Evolutionary conservation across 2,888 invertebrate species (phyloP), one percentile per base, ranked within the genome.

Genomic region (Apodemia mormo): DNA sequence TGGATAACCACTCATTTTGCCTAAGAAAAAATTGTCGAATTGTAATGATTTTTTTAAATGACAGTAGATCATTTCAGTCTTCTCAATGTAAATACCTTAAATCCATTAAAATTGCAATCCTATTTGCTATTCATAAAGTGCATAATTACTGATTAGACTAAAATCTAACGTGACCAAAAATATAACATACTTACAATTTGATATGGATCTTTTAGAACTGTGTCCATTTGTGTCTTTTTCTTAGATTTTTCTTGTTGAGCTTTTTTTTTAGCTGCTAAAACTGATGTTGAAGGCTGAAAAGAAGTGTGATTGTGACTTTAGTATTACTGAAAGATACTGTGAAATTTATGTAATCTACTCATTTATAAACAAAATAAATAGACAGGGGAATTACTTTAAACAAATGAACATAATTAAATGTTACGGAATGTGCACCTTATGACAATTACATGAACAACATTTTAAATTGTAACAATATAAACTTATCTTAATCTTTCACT

Each of bases 241-340:
- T 94, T 95, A 3, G 14, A 61, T 33, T 12, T 61, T 33, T 61
- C 61, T 67, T 94, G 90, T 73, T 94, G 94, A 43, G 95, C 95
- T 76, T 95, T 95, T 76, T 94, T 94, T 83, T 96, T 96, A 4
- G 96, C 96, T 76, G 96, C 95, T n/a, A 95, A 79, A 65, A 96
- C 81, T 64, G 94, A 94, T 67, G 94, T 89, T 69, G 94, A 95
- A 5, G 92, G 88, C 92, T 93, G 77, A 10, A 80, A 81, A 61
- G 71, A 40, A 72, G 71, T 72, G 69, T 22, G 22, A 22, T 12
- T 12, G 14, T 58, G 33, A 30, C 10, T 12, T 29, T 6, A 58
- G 29, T 9, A 8, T 29, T 58, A 58, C 10, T 56, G 29, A 37
- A 14, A 52, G 54, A 67, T 67, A 71, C 70, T 64, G 56, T 40